Evolutionary conservation across 2,797 vertebrate species (phyloP).

Genomic region (Diglossa cyanea): DNA sequence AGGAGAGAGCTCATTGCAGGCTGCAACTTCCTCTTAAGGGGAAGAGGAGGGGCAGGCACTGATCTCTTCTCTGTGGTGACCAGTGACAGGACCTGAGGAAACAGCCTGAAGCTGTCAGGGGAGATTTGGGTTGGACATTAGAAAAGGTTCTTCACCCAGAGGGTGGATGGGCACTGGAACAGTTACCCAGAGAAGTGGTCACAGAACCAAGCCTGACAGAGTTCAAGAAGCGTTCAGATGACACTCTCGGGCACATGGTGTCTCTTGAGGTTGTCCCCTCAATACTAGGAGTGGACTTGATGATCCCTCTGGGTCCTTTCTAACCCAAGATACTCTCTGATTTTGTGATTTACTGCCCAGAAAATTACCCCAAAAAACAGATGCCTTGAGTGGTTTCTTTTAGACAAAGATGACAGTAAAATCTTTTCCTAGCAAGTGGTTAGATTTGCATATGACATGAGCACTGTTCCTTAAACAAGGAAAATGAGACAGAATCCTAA

Average conservation of each 20-base stretch:
- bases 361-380: background rate
- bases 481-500: background rate
- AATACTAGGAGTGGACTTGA: background rate
- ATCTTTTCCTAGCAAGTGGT: background rate
- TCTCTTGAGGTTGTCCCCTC: background rate
- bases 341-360: background rate
- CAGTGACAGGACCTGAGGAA: fast-evolving
- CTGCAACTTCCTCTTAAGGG: fast-evolving
- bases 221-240: fast-evolving
- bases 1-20: background rate
- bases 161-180: fast-evolving
- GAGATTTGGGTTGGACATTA: background rate
- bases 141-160: background rate
- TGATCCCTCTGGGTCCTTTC: background rate
- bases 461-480: background rate
- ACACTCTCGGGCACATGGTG: fast-evolving
- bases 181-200: background rate
- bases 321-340: background rate
- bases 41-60: background rate
- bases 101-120: background rate
- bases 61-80: background rate
- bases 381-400: background rate
- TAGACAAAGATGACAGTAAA: background rate
- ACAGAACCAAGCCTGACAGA: background rate
- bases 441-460: background rate